phyloP scores from a whole-genome alignment of 2,113 vertebrate genomes.

The Apistogramma diplotaenia region DNA sequence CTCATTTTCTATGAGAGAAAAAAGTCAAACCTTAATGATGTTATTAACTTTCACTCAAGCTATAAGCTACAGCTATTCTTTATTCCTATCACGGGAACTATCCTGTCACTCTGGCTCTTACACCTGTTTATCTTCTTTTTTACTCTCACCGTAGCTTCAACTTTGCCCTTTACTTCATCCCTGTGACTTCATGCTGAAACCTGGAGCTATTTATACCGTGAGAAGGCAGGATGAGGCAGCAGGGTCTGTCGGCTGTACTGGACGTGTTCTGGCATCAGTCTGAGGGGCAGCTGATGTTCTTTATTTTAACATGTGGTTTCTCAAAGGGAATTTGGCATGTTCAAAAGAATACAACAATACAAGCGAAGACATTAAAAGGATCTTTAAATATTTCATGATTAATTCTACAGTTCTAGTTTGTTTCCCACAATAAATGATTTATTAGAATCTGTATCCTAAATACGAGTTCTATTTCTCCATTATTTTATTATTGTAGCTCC shows the following conservation, averaged over 20 bases:
- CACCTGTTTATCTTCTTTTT: neutral
- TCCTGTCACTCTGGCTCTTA: neutral
- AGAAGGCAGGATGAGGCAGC: neutral
- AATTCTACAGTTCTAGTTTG: neutral
- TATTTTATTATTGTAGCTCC: too few species aligned
- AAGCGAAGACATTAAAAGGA: neutral
- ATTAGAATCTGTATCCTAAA: neutral
- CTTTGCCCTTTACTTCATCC: slow-evolving; percentile 40
- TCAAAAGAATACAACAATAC: neutral
- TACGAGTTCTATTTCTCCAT: neutral
- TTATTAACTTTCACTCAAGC: neutral
- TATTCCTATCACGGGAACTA: neutral
- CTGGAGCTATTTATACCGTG: slow-evolving; percentile 49
- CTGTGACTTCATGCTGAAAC: neutral
- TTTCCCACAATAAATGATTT: neutral
- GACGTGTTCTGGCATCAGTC: neutral
- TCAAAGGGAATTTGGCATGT: neutral
- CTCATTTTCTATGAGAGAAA: neutral
- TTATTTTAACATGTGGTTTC: slow-evolving; percentile 1
- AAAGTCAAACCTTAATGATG: neutral
- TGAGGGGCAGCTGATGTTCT: neutral
- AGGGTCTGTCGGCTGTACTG: neutral
- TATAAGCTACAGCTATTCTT: neutral
- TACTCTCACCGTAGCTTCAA: neutral
- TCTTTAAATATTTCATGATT: neutral